Percentiles rank a stretch among this genome's conserved stretches.
phyloP scores from a whole-genome alignment of 2,113 vertebrate genomes.

The Dipodomys ordii region DNA sequence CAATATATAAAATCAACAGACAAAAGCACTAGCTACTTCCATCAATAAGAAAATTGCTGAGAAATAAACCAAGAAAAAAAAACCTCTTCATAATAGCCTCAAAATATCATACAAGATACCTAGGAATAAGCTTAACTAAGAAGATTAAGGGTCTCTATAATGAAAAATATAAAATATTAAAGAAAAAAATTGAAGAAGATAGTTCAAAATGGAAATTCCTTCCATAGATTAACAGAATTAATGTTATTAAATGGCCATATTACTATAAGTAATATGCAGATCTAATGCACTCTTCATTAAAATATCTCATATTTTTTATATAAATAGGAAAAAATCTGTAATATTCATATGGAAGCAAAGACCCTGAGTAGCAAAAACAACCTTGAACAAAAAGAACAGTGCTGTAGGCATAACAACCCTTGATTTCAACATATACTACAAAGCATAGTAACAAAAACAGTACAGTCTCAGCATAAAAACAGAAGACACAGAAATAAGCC shows the following conservation, averaged over 20 bases:
- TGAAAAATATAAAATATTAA: background rate
- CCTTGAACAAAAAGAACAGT: background rate
- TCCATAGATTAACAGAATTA: background rate
- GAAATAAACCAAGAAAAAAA: too few relatives aligned
- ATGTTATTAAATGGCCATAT: background rate
- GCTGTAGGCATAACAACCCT: background rate
- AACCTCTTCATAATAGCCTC: too few relatives aligned
- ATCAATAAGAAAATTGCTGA: too few relatives aligned
- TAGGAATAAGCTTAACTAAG: too few relatives aligned
- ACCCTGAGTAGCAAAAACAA: background rate
- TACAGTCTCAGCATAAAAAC: background rate
- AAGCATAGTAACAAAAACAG: background rate
- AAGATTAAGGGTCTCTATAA: background rate
- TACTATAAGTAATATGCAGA: background rate
- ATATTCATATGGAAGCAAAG: background rate
- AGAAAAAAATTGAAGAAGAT: background rate
- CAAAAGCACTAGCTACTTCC: too few relatives aligned
- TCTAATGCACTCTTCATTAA: background rate
- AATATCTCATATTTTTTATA: background rate
- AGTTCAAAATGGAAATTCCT: background rate
- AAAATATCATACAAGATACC: too few relatives aligned
- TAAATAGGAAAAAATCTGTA: background rate
- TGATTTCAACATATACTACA: background rate
- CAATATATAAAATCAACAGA: too few relatives aligned
- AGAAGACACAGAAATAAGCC: background rate